Conservation (phyloP, 2,797 vertebrate species). For the Todus mexicanus region DNA sequence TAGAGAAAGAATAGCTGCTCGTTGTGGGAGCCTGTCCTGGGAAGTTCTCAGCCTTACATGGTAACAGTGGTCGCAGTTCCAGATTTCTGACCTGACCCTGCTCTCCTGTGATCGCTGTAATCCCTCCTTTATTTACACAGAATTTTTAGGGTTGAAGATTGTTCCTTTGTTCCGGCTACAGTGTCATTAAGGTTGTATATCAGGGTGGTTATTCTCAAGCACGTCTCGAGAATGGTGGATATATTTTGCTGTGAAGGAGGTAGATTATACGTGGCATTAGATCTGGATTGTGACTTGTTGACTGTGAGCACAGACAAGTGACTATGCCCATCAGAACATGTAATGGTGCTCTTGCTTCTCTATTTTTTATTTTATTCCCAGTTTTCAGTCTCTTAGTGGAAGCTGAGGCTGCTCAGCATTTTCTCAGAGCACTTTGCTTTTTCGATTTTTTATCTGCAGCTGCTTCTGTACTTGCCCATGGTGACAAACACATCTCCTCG, state of each 20-base stretch:
- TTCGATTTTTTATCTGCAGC: neutral
- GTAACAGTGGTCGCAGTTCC: neutral
- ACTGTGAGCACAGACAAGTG: neutral
- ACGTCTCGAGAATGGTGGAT: neutral
- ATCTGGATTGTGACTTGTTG: neutral
- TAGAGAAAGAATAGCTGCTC: neutral
- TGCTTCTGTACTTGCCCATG: neutral
- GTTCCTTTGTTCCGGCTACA: neutral
- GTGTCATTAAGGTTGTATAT: neutral
- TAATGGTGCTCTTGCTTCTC: neutral
- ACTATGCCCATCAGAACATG: neutral
- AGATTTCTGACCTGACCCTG: neutral
- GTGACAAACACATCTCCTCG: neutral
- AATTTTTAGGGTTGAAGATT: neutral
- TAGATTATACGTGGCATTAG: neutral
- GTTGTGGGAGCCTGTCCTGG: neutral
- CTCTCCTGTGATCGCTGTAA: neutral
- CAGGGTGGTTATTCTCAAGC: neutral
- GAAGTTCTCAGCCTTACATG: rapidly evolving
- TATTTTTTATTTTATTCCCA: neutral
- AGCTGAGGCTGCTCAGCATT: neutral
- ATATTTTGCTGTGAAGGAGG: neutral
- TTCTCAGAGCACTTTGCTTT: neutral
- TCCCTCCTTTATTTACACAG: neutral
- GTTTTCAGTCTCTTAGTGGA: neutral